A percentile compares a stretch with the other conserved stretches of the same genome.
These are phyloP conservation scores for Pachypeltis micranthus DNA, from an alignment of 1,140 invertebrate species.

Conservation along the genomic window DNA sequence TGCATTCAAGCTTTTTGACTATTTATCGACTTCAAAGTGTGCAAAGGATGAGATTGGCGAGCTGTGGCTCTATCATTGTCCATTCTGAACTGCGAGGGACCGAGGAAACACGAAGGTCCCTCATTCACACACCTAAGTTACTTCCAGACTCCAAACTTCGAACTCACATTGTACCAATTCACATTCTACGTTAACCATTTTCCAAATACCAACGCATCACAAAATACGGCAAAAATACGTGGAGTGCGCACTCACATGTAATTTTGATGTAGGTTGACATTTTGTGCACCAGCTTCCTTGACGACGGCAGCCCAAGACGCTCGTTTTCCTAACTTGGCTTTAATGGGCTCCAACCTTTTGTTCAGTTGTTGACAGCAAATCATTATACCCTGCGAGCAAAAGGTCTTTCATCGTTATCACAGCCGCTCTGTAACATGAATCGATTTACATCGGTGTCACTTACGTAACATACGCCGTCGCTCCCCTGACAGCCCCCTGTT, in stretches of 20 bases:
- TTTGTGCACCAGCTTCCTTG: constrained; percentile 39
- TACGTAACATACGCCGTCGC: constrained; percentile 52
- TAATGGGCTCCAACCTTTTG: constrained; percentile 48
- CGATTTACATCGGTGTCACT: background rate
- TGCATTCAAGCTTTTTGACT: too few species aligned
- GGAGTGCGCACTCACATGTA: constrained; percentile 45
- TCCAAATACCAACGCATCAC: too few species aligned
- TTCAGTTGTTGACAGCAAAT: constrained; percentile 53
- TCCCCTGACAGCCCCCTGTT: constrained; percentile 58
- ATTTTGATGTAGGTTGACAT: constrained; percentile 52
- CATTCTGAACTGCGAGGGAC: too few species aligned
- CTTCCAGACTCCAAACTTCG: too few species aligned
- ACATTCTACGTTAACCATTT: too few species aligned
- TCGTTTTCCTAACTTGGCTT: constrained; percentile 40
- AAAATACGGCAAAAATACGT: too few species aligned
- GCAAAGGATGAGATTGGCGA: too few species aligned
- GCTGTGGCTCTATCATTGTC: too few species aligned
- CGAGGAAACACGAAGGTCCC: too few species aligned
- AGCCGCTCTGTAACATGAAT: background rate
- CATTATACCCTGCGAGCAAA: constrained; percentile 42
- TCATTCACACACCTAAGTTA: too few species aligned
- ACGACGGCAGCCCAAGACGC: constrained; percentile 54
- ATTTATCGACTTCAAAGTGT: too few species aligned
- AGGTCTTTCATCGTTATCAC: background rate
- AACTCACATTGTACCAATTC: too few species aligned